Evolutionary conservation across 2,797 vertebrate species (phyloP).

Genomic region (Anolis apletophallus): DNA sequence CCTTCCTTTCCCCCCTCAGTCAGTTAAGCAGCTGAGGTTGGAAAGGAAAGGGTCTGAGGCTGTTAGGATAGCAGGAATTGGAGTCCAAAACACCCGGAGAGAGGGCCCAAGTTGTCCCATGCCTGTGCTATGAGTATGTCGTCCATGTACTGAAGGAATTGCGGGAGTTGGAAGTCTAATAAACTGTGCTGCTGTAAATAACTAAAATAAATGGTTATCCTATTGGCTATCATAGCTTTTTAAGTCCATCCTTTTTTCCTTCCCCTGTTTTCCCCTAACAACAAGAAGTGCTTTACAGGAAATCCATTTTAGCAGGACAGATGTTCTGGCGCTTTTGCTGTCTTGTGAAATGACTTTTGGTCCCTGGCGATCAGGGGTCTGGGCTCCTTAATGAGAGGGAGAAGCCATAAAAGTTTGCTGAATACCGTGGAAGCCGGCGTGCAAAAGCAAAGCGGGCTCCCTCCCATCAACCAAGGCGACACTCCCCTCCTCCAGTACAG

Average conservation of each 20-base stretch:
- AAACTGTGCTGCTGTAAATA: not conserved
- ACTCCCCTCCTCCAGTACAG: not conserved
- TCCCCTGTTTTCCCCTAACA: not conserved
- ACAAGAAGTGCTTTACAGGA: not conserved
- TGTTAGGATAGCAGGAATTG: too few species aligned
- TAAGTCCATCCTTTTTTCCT: not conserved
- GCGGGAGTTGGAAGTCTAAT: not conserved
- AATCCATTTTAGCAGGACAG: not conserved
- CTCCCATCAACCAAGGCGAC: not conserved
- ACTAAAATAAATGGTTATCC: not conserved
- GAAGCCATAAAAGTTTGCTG: not conserved
- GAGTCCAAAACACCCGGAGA: too few species aligned
- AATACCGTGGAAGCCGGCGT: not conserved
- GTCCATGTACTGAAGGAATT: too few species aligned
- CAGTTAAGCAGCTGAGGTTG: too few species aligned
- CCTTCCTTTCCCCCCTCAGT: too few species aligned
- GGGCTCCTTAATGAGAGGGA: conserved; percentile 11
- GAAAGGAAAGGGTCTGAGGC: too few species aligned
- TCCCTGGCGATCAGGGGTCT: not conserved
- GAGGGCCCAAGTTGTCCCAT: too few species aligned
- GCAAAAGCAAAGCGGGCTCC: not conserved
- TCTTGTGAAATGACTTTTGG: not conserved
- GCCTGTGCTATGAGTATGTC: too few species aligned
- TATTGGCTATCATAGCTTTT: not conserved
- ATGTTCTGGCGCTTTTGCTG: not conserved